Conservation (phyloP, 2,113 vertebrate species). For the Butorides virescens region DNA sequence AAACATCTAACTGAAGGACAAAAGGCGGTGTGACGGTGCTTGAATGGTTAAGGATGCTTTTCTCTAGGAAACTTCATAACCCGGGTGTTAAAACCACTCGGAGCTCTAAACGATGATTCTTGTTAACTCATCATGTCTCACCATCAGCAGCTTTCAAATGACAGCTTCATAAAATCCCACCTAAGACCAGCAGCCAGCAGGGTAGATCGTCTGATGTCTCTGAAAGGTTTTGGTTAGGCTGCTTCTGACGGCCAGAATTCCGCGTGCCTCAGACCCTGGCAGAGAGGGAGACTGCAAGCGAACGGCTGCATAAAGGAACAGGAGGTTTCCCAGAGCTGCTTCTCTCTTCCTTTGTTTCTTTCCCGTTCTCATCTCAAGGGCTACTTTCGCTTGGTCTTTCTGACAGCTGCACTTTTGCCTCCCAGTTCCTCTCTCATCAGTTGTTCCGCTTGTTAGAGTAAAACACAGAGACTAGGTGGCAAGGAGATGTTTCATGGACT, state of each 20-base stretch:
- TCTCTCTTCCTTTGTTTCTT: not conserved
- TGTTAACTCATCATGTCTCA: not conserved
- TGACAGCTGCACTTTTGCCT: constrained; percentile 5
- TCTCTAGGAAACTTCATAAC: not conserved
- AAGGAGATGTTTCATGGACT: not conserved
- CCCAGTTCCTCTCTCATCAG: not conserved
- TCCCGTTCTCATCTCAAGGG: not conserved
- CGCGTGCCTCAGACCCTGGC: not conserved
- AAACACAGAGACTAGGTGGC: not conserved
- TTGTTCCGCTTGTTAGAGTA: not conserved
- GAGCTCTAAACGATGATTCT: not conserved
- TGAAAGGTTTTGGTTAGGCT: not conserved
- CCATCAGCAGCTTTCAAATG: not conserved
- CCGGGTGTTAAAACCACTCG: not conserved
- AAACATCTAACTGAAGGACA: not conserved
- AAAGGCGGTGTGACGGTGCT: not conserved
- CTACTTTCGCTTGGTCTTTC: not conserved
- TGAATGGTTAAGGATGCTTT: not conserved
- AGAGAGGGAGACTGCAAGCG: not conserved
- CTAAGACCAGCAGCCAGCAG: not conserved
- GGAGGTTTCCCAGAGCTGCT: not conserved
- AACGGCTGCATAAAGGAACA: not conserved
- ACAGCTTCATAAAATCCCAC: not conserved
- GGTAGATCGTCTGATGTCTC: not conserved
- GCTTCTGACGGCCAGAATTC: not conserved